Evolutionary conservation across 2,888 invertebrate species (phyloP).

Genomic region (Euclidia mi): DNA sequence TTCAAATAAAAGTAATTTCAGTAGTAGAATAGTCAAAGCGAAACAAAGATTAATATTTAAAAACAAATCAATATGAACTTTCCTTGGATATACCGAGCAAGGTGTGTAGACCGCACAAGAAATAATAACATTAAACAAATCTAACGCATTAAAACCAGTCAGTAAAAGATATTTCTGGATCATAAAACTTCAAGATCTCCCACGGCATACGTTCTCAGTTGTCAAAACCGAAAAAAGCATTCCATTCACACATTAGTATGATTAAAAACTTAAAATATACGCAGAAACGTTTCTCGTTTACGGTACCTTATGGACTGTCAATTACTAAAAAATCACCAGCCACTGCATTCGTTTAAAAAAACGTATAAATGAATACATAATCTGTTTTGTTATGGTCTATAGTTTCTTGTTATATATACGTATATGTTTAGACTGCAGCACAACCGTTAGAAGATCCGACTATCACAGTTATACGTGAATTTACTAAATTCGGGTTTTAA

Average conservation of each 20-base stretch:
- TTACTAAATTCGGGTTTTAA: constrained; percentile 24
- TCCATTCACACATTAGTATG: constrained; percentile 1
- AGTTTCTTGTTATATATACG: constrained; percentile 44
- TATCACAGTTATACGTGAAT: constrained; percentile 32
- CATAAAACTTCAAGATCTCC: not conserved
- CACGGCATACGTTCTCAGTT: not conserved
- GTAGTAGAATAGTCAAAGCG: no score
- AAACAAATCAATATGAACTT: no score
- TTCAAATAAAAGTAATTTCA: no score
- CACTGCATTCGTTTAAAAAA: constrained; percentile 36
- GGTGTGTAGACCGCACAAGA: no score
- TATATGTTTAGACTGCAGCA: constrained; percentile 42
- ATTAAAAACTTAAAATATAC: constrained; percentile 12
- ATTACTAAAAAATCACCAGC: constrained; percentile 26
- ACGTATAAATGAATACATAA: constrained; percentile 49
- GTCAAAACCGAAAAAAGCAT: not conserved
- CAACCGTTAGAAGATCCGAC: constrained; percentile 32
- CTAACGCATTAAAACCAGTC: no score
- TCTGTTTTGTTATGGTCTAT: constrained; percentile 44
- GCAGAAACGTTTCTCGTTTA: constrained; percentile 6
- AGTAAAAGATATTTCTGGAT: not conserved
- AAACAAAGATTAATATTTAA: no score
- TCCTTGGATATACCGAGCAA: no score
- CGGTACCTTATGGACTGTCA: constrained; percentile 18
- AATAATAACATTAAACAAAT: no score